These are phyloP conservation scores for Electrophaes corylata DNA, from an alignment of 2,888 invertebrate species.

Conservation along the genomic window DNA sequence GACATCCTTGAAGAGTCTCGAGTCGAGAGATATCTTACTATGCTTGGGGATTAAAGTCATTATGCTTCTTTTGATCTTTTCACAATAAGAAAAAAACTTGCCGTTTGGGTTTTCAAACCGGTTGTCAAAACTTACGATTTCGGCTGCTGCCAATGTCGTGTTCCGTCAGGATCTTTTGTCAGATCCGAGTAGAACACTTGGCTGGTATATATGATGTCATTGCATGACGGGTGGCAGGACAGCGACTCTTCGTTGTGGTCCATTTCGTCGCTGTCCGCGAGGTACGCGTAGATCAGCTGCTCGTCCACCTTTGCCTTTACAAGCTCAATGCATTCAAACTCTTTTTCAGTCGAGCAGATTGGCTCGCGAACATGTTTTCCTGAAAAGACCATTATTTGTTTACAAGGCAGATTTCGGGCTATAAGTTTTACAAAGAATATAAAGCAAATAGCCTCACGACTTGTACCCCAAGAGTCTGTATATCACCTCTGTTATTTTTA, in stretches of 20 bases:
- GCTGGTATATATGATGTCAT: conserved; percentile 71
- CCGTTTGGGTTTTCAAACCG: no score
- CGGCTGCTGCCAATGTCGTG: conserved; percentile 52
- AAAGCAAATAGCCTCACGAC: no score
- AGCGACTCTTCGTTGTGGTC: conserved; percentile 48
- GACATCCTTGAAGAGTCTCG: no score
- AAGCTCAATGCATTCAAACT: conserved; percentile 62
- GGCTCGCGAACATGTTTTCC: conserved; percentile 62
- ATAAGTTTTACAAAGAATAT: no score
- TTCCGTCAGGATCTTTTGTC: conserved; percentile 47
- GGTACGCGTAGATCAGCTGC: conserved; percentile 69
- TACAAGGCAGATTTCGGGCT: no score
- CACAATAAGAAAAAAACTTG: no score
- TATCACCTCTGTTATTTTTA: no score
- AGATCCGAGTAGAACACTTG: conserved; percentile 78
- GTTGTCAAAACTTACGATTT: conserved; percentile 53
- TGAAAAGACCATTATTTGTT: conserved; percentile 38
- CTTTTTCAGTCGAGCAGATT: conserved; percentile 64
- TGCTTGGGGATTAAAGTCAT: no score
- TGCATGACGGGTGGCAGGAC: conserved; percentile 75
- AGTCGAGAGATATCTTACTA: no score
- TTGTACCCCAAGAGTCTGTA: no score
- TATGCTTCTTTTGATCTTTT: no score
- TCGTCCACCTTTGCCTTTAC: conserved; percentile 69
- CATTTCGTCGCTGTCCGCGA: conserved; percentile 68